These are phyloP conservation scores for Progne subis DNA, from an alignment of 2,113 vertebrate species.

Conservation along the genomic window DNA sequence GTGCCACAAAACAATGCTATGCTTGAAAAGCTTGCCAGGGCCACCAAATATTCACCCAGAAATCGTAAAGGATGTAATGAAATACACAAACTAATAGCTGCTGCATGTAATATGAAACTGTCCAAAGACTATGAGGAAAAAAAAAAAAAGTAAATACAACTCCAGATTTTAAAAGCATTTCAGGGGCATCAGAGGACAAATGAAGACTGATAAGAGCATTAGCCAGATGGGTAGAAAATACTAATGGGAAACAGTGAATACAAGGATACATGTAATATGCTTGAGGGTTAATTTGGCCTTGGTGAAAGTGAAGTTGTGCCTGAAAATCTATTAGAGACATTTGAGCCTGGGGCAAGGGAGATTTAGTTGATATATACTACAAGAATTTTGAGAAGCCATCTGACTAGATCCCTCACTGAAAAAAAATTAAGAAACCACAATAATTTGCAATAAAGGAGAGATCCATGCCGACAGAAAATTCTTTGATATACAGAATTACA, in stretches of 20 bases:
- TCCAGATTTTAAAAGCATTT: not conserved
- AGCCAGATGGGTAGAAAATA: not conserved
- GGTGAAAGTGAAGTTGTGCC: not conserved
- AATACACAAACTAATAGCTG: not conserved
- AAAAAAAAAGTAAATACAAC: not conserved
- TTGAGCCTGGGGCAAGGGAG: not conserved
- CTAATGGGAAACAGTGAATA: not conserved
- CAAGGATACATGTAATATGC: not conserved
- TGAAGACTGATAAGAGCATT: not conserved
- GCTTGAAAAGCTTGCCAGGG: not conserved
- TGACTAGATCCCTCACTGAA: not conserved
- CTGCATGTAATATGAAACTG: not conserved
- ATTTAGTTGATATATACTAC: not conserved
- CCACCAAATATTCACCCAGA: not conserved
- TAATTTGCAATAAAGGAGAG: not conserved
- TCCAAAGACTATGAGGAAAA: not conserved
- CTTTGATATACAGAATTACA: not conserved
- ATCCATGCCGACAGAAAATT: not conserved
- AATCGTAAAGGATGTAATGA: not conserved
- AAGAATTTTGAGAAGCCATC: not conserved
- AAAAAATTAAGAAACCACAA: not conserved
- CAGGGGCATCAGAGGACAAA: not conserved
- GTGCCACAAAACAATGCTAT: not conserved
- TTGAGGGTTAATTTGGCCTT: not conserved
- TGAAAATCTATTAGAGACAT: not conserved